These are phyloP conservation scores for Cyclophora albipunctata DNA, from an alignment of 2,888 invertebrate genomes.

Conservation along the genomic window DNA sequence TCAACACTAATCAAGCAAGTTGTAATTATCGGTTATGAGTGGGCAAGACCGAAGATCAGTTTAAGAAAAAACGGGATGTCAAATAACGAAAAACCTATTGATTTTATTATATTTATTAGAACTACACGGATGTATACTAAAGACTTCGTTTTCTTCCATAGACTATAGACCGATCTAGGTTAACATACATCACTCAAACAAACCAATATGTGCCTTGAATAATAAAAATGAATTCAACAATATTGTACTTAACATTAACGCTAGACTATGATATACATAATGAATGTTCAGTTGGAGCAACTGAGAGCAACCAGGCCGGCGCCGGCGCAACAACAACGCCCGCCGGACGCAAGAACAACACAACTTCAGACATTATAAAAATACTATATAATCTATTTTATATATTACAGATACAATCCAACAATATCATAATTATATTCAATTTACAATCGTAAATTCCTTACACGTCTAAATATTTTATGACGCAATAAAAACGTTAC, in stretches of 20 bases:
- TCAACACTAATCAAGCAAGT: too few relatives aligned
- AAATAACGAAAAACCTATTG: constrained; percentile 24
- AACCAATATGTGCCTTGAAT: constrained; percentile 59
- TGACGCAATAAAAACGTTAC: constrained; percentile 29
- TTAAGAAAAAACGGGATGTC: too few relatives aligned
- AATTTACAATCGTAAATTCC: constrained; percentile 63
- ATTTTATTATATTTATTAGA: constrained; percentile 67
- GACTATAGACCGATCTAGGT: constrained; percentile 45
- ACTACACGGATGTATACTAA: constrained; percentile 64
- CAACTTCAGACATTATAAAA: constrained; percentile 55
- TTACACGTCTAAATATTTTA: constrained; percentile 39
- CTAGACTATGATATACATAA: constrained; percentile 51
- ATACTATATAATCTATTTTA: constrained; percentile 52
- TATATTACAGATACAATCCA: constrained; percentile 66
- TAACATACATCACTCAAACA: constrained; percentile 59
- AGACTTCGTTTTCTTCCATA: constrained; percentile 46
- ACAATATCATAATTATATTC: constrained; percentile 67
- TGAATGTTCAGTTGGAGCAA: constrained; percentile 24
- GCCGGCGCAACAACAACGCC: constrained; percentile 6
- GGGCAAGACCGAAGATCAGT: too few relatives aligned
- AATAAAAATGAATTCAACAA: constrained; percentile 59
- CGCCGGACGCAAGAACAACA: constrained; percentile 17
- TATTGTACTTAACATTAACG: constrained; percentile 70
- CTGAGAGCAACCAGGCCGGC: constrained; percentile 17
- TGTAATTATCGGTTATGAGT: too few relatives aligned